Evolutionary conservation across 2,888 invertebrate species (phyloP).

Genomic region (Erannis defoliaria): DNA sequence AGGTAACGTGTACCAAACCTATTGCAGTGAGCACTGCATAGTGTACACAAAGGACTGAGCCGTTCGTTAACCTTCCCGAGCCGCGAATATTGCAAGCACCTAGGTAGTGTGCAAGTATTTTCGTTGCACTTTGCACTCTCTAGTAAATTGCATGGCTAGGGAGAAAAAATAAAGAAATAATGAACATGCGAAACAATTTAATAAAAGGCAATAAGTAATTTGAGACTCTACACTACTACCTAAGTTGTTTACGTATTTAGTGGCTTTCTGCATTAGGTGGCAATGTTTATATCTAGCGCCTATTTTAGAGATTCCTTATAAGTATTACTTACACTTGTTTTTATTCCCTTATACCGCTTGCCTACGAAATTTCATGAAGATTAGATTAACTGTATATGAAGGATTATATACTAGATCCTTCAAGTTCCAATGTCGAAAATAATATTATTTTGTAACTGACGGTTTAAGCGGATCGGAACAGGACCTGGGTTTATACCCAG

Average conservation of each 20-base stretch:
- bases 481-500: too few species aligned
- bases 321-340: too few species aligned
- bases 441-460: background rate
- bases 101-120: conserved; percentile 8
- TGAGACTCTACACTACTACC: background rate
- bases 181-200: background rate
- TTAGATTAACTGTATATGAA: too few species aligned
- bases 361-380: too few species aligned
- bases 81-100: conserved; percentile 15
- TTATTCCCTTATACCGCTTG: too few species aligned
- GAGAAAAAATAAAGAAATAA: background rate
- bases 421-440: conserved; percentile 4
- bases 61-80: conserved; percentile 24
- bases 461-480: conserved; percentile 17
- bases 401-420: too few species aligned
- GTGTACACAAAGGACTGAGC: conserved; percentile 29
- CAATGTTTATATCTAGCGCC: too few species aligned
- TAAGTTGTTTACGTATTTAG: background rate
- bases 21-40: conserved; percentile 7
- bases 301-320: too few species aligned
- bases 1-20: conserved; percentile 30
- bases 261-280: too few species aligned
- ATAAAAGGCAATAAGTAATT: too few species aligned
- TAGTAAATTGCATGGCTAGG: background rate
- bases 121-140: conserved; percentile 21